A percentile compares a stretch with the other conserved stretches of the same genome.
Conservation (phyloP, 2,113 vertebrate genomes). For the Pygoscelis antarcticus region DNA sequence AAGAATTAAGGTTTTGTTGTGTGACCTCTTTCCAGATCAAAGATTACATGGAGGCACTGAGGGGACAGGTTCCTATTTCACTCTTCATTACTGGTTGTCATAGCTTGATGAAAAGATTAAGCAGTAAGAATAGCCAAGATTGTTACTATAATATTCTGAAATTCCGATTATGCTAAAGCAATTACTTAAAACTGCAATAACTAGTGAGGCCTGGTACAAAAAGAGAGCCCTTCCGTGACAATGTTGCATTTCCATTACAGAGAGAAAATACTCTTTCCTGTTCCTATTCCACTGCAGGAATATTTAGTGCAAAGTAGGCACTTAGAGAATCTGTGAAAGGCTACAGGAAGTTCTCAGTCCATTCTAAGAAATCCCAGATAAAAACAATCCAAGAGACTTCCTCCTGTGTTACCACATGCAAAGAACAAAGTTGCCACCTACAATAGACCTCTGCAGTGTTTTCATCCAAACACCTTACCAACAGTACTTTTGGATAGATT, state of each 20-base stretch:
- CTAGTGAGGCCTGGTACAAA: not conserved
- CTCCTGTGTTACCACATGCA: not conserved
- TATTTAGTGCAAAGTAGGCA: not conserved
- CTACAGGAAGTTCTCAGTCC: not conserved
- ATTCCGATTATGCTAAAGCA: not conserved
- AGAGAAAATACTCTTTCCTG: not conserved
- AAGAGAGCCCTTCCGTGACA: not conserved
- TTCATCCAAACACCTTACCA: not conserved
- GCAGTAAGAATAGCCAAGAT: not conserved
- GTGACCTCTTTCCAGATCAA: not conserved
- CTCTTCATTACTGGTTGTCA: not conserved
- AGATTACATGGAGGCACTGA: not conserved
- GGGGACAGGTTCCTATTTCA: not conserved
- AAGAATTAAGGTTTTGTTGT: not conserved
- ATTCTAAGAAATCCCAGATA: not conserved
- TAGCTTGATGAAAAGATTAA: not conserved
- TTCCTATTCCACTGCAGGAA: not conserved
- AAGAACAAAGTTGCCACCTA: not conserved
- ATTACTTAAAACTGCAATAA: not conserved
- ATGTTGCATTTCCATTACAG: not conserved
- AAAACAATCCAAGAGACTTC: not conserved
- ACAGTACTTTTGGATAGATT: not conserved
- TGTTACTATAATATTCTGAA: not conserved
- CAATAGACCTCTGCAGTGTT: not conserved
- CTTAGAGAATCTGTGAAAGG: not conserved